Evolutionary conservation across 2,797 vertebrate species (phyloP), one percentile per base, ranked within the genome.

Genomic region (Sphenodon punctatus): DNA sequence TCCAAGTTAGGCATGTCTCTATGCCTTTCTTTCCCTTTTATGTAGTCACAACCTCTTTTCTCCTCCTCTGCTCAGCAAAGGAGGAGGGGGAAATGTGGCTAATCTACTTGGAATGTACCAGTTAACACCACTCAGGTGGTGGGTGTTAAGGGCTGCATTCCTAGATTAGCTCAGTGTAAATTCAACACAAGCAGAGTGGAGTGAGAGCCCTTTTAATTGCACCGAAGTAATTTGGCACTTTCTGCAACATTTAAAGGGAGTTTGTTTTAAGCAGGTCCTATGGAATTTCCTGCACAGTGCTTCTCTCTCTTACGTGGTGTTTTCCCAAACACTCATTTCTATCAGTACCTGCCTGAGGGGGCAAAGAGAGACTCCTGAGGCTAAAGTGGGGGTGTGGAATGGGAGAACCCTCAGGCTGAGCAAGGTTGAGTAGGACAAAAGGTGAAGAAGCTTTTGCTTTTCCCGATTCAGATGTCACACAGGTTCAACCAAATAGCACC

Each of bases 391-490:
- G 81, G 82, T 51, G 1, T 1, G 8, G 5, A 11, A 19, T 17
- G 32, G n/a, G n/a, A n/a, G n/a, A n/a, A n/a, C n/a, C n/a, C 10
- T 56, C 17, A 27, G 64, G 34, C 60, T 74, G 43, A 75, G 69
- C 0, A 1, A 72, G 65, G 27, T 34, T 43, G 17, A 61, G 30
- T 13, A 60, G 30, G 63, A 30, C 59, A 83, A 78, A 86, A 88
- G 76, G 65, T 65, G 70, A 91, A 58, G 32, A 79, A 10, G 23
- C n/a, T 56, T 86, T 69, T 84, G 66, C 45, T 84, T 84, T 88
- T 82, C 45, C 19, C 30, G 30, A n/a, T 32, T 34, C 71, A 92
- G 80, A 84, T 70, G 63, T 30, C 51, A 34, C 45, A 73, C 68
- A 89, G 82, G 76, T 67, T 34, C 49, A 83, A 69, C 58, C 55